These are phyloP conservation scores for Tetrapedia diversipes DNA, from an alignment of 2,888 invertebrate species.

Conservation along the genomic window DNA sequence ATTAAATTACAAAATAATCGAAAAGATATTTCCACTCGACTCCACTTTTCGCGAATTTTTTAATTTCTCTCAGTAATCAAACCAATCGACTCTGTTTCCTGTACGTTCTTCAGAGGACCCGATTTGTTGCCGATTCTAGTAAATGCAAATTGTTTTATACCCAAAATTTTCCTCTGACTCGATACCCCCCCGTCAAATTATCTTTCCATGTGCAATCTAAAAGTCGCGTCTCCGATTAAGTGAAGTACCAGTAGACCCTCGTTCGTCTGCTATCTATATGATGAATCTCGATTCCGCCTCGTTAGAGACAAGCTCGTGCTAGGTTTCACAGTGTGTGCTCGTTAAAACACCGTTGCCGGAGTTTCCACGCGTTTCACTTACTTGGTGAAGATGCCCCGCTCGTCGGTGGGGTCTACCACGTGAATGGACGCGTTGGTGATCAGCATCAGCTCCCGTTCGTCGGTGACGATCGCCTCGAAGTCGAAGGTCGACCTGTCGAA, in stretches of 20 bases:
- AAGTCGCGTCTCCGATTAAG: neutral
- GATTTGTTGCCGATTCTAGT: too few species aligned
- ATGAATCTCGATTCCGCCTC: neutral
- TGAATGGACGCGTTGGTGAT: constrained; percentile 93
- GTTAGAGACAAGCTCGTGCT: neutral
- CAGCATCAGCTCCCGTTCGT: constrained; percentile 87
- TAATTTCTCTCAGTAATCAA: too few species aligned
- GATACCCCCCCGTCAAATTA: too few species aligned
- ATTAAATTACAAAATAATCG: too few species aligned
- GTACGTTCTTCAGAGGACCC: too few species aligned
- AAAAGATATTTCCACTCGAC: too few species aligned
- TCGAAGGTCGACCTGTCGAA: constrained; percentile 89
- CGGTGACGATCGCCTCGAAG: constrained; percentile 92
- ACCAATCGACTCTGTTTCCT: too few species aligned
- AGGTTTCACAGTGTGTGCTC: neutral
- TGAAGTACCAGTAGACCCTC: neutral
- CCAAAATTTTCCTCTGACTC: too few species aligned
- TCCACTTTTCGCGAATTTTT: too few species aligned
- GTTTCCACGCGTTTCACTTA: constrained; percentile 79
- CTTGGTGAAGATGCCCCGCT: constrained; percentile 87
- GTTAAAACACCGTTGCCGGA: constrained; percentile 53
- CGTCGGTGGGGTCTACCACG: constrained; percentile 90
- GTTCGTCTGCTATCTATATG: neutral
- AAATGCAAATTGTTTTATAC: too few species aligned
- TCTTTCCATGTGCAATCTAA: too few species aligned